These are phyloP conservation scores for Nannoperca australis DNA, from an alignment of 2,797 vertebrate genomes.

Conservation along the genomic window DNA sequence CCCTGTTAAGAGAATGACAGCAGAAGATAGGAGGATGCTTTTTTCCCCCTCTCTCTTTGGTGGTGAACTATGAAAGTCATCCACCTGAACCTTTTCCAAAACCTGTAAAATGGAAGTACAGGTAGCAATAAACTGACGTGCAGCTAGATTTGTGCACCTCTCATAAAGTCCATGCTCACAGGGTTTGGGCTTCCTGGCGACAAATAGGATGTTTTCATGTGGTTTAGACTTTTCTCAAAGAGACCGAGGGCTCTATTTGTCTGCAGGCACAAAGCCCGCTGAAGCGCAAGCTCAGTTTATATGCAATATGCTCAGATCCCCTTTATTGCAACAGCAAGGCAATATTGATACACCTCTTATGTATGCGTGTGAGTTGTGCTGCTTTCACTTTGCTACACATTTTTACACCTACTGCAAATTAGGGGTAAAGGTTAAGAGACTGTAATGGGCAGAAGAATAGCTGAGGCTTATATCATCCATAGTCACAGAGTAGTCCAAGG, in stretches of 20 bases:
- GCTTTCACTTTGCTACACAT: background rate
- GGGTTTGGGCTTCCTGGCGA: background rate
- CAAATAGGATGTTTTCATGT: background rate
- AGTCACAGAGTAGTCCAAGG: no score
- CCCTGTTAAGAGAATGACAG: conserved; percentile 59
- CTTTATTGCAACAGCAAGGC: no score
- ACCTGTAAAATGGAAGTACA: background rate
- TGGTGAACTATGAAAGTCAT: conserved; percentile 6
- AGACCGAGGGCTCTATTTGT: background rate
- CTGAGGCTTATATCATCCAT: background rate
- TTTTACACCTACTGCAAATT: background rate
- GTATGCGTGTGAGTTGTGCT: background rate
- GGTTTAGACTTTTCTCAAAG: background rate
- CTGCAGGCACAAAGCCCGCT: background rate
- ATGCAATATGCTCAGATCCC: no score
- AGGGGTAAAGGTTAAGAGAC: background rate
- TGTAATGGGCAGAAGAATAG: background rate
- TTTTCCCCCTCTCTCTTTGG: no score
- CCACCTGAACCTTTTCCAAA: background rate
- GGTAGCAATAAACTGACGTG: background rate
- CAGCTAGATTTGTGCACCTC: background rate
- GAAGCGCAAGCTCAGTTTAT: background rate
- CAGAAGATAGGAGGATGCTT: accelerated
- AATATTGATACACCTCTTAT: background rate
- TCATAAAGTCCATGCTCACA: conserved; percentile 23